Conservation (phyloP, 1,140 invertebrate genomes). For the Chironomus tepperi region DNA sequence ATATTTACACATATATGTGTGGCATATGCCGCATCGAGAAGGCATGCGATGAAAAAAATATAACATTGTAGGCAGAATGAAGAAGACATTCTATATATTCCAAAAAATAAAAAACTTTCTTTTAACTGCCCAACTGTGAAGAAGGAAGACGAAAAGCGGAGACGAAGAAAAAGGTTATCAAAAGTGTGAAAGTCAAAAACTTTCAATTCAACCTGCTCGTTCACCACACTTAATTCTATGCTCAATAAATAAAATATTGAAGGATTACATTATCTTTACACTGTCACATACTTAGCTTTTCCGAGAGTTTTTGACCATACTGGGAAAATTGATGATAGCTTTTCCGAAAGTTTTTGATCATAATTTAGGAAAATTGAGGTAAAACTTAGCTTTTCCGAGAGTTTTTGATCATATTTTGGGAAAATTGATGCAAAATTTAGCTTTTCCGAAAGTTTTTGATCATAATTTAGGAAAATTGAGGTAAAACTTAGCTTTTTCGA, state of each 20-base stretch:
- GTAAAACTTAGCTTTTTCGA: too few relatives aligned
- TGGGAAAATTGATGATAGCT: too few relatives aligned
- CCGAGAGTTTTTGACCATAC: too few relatives aligned
- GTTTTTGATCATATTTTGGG: too few relatives aligned
- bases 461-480: too few relatives aligned
- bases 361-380: too few relatives aligned
- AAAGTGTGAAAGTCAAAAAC: not conserved
- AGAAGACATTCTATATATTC: not conserved
- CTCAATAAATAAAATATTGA: constrained; percentile 22
- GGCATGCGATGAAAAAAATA: not conserved
- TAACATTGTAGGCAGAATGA: not conserved
- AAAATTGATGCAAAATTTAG: too few relatives aligned
- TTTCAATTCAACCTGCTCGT: not conserved
- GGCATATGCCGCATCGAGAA: not conserved
- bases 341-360: too few relatives aligned
- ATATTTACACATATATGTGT: not conserved
- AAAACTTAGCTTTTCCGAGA: too few relatives aligned
- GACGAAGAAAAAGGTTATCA: not conserved
- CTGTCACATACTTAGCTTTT: not conserved
- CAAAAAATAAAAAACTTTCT: not conserved
- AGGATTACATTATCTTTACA: constrained; percentile 7
- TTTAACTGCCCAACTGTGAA: not conserved
- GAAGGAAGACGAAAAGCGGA: not conserved
- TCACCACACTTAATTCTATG: not conserved
- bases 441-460: too few relatives aligned